phyloP scores from a whole-genome alignment of 1,140 invertebrate genomes.

The Piezodorus guildinii region DNA sequence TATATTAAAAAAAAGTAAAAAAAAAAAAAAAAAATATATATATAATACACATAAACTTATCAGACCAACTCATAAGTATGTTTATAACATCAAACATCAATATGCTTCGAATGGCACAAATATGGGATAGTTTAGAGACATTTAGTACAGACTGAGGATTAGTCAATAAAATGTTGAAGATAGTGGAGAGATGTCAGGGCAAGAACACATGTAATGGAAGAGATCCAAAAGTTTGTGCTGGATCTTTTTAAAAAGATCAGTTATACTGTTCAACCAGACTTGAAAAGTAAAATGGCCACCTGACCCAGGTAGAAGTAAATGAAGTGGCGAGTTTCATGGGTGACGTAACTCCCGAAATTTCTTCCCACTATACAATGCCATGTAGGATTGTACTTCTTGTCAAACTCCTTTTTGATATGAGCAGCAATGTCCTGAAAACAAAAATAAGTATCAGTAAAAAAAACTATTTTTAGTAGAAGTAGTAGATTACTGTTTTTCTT shows the following conservation, averaged over 20 bases:
- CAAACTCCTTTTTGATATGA: slow-evolving; percentile 95
- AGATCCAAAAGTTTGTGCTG: slow-evolving; percentile 12
- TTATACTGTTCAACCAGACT: slow-evolving; percentile 64
- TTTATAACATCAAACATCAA: too few species aligned
- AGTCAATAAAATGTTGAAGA: too few species aligned
- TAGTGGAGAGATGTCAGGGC: too few species aligned
- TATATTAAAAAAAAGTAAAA: too few species aligned
- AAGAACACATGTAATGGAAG: slow-evolving; percentile 3
- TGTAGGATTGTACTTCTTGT: slow-evolving; percentile 95
- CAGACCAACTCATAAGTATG: too few species aligned
- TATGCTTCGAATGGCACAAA: not conserved
- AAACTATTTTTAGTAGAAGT: too few species aligned
- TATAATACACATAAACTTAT: too few species aligned
- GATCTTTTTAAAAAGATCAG: not conserved
- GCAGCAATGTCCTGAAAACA: slow-evolving; percentile 79
- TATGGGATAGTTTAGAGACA: not conserved
- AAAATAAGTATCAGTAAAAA: too few species aligned
- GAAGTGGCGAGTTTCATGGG: slow-evolving; percentile 92
- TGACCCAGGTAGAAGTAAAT: slow-evolving; percentile 95
- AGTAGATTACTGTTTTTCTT: too few species aligned
- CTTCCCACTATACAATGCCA: slow-evolving; percentile 92
- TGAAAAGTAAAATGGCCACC: slow-evolving; percentile 93
- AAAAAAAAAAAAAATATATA: too few species aligned
- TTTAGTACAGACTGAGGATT: too few species aligned
- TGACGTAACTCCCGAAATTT: slow-evolving; percentile 90